Percentiles rank a stretch among this genome's conserved stretches.
Evolutionary conservation across 2,797 vertebrate genomes (phyloP).

Genomic region (Tragopan temminckii): DNA sequence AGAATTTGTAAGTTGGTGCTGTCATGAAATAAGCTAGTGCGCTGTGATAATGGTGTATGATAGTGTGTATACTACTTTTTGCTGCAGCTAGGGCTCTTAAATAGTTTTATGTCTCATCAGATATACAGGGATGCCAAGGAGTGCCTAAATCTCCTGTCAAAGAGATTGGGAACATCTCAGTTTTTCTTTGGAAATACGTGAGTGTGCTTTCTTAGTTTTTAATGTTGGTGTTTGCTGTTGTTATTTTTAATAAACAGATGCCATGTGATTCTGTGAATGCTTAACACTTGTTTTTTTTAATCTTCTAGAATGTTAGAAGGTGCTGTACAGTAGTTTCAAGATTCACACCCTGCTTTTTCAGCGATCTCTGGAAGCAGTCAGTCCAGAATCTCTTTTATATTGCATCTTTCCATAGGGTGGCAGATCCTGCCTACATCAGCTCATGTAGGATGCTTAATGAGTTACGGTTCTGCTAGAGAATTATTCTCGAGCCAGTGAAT

Average conservation of each 20-base stretch:
- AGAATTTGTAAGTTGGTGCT: not conserved
- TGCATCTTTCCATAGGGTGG: not conserved
- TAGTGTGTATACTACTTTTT: not conserved
- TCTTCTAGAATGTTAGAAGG: not conserved
- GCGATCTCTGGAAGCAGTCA: not conserved
- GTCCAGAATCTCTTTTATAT: not conserved
- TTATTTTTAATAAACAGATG: not conserved
- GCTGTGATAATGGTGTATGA: not conserved
- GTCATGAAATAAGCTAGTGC: not conserved
- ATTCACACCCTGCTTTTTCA: not conserved
- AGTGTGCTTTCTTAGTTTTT: conserved; percentile 74
- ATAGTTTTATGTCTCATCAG: conserved; percentile 81
- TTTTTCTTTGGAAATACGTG: conserved; percentile 96
- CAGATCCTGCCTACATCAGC: not conserved
- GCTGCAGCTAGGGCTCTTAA: not conserved
- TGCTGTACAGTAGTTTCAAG: not conserved
- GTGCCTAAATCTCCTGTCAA: conserved; percentile 96
- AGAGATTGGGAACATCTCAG: conserved; percentile 90
- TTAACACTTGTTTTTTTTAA: not conserved
- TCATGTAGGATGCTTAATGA: not conserved
- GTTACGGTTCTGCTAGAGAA: not conserved
- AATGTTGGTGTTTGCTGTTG: not conserved
- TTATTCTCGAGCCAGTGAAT: not conserved
- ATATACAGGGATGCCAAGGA: conserved; percentile 98
- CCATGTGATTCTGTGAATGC: not conserved